A percentile compares a stretch with the other conserved stretches of the same genome.
Conservation (phyloP, 2,113 vertebrate species). For the Gymnarchus niloticus region DNA sequence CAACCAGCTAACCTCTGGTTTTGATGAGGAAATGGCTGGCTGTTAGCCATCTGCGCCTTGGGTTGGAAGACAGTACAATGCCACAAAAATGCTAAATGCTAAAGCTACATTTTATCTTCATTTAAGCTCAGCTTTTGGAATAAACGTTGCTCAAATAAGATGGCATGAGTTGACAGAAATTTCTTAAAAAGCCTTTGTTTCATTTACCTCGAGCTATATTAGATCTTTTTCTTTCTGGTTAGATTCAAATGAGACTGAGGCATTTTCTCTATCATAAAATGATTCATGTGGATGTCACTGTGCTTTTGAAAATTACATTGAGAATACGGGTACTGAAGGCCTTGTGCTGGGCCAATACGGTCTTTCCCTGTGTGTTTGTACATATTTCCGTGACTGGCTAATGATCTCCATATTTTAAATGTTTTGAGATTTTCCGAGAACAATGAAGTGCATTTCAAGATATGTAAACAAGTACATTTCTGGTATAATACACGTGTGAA, state of each 20-base stretch:
- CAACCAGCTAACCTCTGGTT: constrained; percentile 1
- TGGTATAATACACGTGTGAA: not conserved
- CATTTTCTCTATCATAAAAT: not conserved
- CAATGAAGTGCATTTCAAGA: not conserved
- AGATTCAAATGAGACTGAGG: not conserved
- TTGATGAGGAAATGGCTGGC: not conserved
- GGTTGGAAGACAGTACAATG: not conserved
- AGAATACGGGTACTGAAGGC: not conserved
- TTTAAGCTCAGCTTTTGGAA: not conserved
- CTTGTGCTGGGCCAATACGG: not conserved
- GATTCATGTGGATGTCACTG: not conserved
- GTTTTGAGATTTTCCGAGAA: not conserved
- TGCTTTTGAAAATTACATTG: not conserved
- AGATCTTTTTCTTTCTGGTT: not conserved
- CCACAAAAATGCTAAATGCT: too few relatives aligned
- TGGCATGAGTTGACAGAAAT: not conserved
- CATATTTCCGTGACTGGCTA: not conserved
- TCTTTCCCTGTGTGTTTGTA: not conserved
- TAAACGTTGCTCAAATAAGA: not conserved
- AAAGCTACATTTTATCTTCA: not conserved
- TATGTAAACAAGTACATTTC: not conserved
- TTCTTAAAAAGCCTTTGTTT: not conserved
- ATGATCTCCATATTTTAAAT: not conserved
- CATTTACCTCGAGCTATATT: not conserved
- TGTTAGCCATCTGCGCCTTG: not conserved